A percentile compares a stretch with the other conserved stretches of the same genome.
Conservation (phyloP, 2,113 vertebrate genomes). For the Chlamydotis undulata region DNA sequence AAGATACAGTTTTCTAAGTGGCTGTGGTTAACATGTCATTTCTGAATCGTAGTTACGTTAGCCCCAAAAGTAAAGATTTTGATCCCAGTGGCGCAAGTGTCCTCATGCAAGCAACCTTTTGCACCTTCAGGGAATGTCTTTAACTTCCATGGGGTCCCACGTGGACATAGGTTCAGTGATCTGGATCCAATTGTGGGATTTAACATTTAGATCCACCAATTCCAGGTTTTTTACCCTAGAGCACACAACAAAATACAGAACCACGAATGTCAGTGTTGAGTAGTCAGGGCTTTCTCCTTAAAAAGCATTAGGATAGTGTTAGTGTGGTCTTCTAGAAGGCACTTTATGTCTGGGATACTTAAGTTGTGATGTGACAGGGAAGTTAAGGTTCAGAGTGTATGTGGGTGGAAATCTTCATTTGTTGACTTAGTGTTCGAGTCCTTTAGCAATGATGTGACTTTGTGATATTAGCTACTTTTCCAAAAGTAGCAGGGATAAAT, state of each 20-base stretch:
- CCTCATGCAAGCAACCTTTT: not conserved
- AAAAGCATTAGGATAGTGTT: not conserved
- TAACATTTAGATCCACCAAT: not conserved
- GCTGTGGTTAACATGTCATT: not conserved
- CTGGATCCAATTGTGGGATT: not conserved
- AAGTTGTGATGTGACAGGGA: not conserved
- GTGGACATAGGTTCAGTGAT: not conserved
- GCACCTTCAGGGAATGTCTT: not conserved
- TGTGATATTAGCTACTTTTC: not conserved
- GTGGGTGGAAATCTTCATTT: not conserved
- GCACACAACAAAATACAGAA: not conserved
- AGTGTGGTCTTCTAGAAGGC: not conserved
- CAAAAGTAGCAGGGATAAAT: not conserved
- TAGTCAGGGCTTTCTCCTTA: not conserved
- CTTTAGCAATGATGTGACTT: not conserved
- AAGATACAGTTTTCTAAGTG: not conserved
- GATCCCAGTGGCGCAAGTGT: not conserved
- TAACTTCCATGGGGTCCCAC: accelerated
- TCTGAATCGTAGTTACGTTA: not conserved
- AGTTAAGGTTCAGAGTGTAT: not conserved
- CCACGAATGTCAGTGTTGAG: not conserved
- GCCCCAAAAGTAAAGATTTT: not conserved
- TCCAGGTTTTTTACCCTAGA: not conserved
- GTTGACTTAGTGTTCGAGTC: not conserved
- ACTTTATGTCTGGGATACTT: not conserved